These are phyloP conservation scores for Anagrus nilaparvatae DNA, from an alignment of 1,140 invertebrate species.

Conservation along the genomic window DNA sequence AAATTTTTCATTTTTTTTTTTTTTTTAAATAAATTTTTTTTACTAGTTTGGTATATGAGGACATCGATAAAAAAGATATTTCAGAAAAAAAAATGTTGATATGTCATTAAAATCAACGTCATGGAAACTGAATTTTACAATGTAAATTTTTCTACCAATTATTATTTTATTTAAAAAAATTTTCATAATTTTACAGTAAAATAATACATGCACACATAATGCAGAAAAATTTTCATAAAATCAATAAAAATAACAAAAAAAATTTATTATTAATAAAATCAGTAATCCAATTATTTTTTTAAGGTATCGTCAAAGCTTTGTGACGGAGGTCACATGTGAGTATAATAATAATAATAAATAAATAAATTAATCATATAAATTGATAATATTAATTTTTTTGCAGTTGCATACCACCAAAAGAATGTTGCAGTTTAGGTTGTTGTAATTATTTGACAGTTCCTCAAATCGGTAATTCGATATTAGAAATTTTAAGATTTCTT, in stretches of 20 bases:
- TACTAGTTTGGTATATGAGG: too few relatives aligned
- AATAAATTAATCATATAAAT: neutral
- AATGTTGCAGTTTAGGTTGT: conserved; percentile 63
- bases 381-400: conserved; percentile 13
- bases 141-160: neutral
- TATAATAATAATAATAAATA: conserved; percentile 10
- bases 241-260: neutral
- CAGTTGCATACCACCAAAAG: conserved; percentile 54
- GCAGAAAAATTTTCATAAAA: neutral
- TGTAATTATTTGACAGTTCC: conserved; percentile 47
- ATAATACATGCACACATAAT: neutral
- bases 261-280: neutral
- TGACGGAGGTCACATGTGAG: conserved; percentile 37
- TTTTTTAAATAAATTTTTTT: too few relatives aligned
- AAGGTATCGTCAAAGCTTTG: conserved; percentile 36
- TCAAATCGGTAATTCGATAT: conserved; percentile 38
- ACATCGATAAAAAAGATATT: too few relatives aligned
- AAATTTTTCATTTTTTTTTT: too few relatives aligned
- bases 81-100: too few relatives aligned
- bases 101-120: too few relatives aligned
- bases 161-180: neutral
- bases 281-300: conserved; percentile 19
- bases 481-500: conserved; percentile 38
- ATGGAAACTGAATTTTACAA: neutral
- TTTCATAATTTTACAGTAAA: neutral